phyloP scores from a whole-genome alignment of 2,113 vertebrate species.

The Nyctereutes procyonoides region DNA sequence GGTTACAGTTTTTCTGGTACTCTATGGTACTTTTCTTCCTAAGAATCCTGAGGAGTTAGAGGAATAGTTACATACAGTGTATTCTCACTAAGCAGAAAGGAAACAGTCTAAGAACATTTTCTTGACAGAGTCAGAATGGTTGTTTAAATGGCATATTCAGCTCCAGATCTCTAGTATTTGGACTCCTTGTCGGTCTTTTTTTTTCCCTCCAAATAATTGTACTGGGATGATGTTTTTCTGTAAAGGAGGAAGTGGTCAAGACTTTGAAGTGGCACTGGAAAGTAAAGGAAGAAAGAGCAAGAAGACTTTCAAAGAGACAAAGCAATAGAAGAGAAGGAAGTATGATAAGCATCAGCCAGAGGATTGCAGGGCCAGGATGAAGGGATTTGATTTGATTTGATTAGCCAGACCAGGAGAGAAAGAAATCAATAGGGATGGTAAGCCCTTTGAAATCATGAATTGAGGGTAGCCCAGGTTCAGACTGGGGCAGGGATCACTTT shows the following conservation, averaged over 20 bases:
- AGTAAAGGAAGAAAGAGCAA: conserved; percentile 48
- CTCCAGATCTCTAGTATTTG: neutral
- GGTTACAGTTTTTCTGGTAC: neutral
- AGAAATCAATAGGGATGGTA: conserved; percentile 46
- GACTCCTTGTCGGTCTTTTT: neutral
- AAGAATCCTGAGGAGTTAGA: neutral
- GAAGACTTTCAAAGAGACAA: conserved; percentile 61
- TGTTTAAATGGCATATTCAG: neutral
- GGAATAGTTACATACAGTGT: neutral
- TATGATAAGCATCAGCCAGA: neutral
- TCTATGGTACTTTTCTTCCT: neutral
- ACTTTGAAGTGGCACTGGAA: neutral
- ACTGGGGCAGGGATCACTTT: conserved; percentile 27
- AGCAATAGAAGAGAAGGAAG: conserved; percentile 36
- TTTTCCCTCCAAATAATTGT: conserved; percentile 34
- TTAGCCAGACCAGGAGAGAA: conserved; percentile 58
- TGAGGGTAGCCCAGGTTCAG: conserved; percentile 44
- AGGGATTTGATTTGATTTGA: conserved; percentile 67
- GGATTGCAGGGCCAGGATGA: neutral
- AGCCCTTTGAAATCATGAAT: conserved; percentile 57
- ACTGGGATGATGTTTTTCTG: conserved; percentile 26
- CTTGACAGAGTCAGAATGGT: neutral
- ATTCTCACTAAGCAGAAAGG: neutral
- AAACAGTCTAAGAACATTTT: neutral
- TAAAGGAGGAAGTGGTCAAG: conserved; percentile 46